Base-by-base conservation (phyloP, 2,797 vertebrate genomes). In the Micropoecilia bifurca region DNA sequence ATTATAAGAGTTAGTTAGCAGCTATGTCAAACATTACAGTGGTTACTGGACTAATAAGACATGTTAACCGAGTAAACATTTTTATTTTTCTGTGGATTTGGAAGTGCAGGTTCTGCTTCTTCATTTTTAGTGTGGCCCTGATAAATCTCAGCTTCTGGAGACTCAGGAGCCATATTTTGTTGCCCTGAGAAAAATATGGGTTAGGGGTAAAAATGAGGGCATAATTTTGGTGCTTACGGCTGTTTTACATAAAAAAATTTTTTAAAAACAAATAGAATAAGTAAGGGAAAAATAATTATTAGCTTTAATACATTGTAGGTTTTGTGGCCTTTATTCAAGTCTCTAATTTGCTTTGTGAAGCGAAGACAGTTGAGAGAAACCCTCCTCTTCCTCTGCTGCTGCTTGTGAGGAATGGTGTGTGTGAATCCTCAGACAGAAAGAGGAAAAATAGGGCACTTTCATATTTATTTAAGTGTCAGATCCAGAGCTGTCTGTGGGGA, bases 401-500 rank as follows among this genome's bases (percentile, higher is more conserved):
- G 81, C 84, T 82, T 63, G 77, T 76, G 86, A 80, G 78, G 9
- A 10, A 83, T 72, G 87, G 9, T 55, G 83, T 72, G 84, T 76
- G 84, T 76, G 91, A 89, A 87, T 92, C 88, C 83, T 92, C 85
- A 85, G 87, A 92, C 87, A 90, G 88, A 89, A 66, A 87, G 79
- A 78, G 59, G 20, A 66, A 78, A 95, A 95, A 93, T 93, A 93
- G 90, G 92, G 76, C 93, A 92, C 92, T 93, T 95, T 93, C 90
- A 93, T 93, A 94, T 95, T 94, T 94, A 93, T 95, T 93, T 91
- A 94, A 93, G 91, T 90, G 83, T 93, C 90, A 91, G 91, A 94
- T 93, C 91, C 92, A 94, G 84, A 91, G 85, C 87, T 77, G 89
- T 90, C 92, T 93, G 77, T 45, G 41, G 93, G 91, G 91, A 91